Percentiles rank a stretch among this genome's conserved stretches.
phyloP scores from a whole-genome alignment of 2,113 vertebrate genomes.

The Leptocoma aspasia region DNA sequence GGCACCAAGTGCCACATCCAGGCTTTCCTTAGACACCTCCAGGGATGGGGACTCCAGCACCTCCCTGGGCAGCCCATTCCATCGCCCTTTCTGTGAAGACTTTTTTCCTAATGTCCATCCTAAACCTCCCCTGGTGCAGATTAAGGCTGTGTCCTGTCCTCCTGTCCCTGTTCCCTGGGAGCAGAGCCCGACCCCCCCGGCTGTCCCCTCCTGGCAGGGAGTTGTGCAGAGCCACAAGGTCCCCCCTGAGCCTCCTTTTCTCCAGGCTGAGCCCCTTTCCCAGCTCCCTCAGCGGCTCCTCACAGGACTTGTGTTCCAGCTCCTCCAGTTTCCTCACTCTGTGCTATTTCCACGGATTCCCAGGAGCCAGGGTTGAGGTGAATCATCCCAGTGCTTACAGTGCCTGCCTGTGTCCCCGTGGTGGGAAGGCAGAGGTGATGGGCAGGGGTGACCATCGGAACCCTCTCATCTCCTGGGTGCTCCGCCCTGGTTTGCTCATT shows the following conservation, averaged over 20 bases:
- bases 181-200: accelerated
- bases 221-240: background rate
- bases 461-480: background rate
- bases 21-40: background rate
- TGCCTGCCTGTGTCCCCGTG: background rate
- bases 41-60: background rate
- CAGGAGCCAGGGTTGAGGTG: background rate
- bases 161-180: background rate
- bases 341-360: background rate
- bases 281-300: background rate
- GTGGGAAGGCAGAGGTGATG: background rate
- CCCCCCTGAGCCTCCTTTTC: background rate
- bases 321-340: background rate
- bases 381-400: background rate
- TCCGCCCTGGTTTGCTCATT: background rate
- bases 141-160: accelerated
- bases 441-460: background rate
- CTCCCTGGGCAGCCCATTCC: background rate
- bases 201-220: background rate
- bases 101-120: background rate
- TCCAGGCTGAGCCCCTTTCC: background rate
- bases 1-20: background rate
- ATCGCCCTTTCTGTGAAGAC: background rate
- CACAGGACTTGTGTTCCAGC: background rate
- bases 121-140: background rate